These are phyloP conservation scores for Vultur gryphus DNA, from an alignment of 2,797 vertebrate genomes.

Conservation along the genomic window DNA sequence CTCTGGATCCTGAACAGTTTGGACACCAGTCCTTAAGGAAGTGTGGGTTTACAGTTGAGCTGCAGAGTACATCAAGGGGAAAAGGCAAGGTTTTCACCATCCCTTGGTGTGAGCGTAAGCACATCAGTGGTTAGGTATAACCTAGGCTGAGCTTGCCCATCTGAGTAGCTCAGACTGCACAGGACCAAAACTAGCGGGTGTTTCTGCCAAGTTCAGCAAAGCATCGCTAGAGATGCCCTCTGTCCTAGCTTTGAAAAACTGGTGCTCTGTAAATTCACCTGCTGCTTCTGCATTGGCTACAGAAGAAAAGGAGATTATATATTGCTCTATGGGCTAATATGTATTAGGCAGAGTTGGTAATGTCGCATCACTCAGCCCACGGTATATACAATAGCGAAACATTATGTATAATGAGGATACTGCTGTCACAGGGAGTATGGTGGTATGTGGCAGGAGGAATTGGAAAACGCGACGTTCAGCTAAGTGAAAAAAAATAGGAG, in stretches of 20 bases:
- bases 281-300: background rate
- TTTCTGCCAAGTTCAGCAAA: background rate
- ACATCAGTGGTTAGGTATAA: background rate
- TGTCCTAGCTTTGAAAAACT: background rate
- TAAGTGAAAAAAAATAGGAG: background rate
- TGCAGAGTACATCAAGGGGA: background rate
- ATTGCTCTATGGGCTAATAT: background rate
- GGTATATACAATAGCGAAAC: background rate
- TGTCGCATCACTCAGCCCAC: background rate
- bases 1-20: background rate
- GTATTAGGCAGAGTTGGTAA: background rate
- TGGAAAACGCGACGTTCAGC: background rate
- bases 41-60: background rate
- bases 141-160: background rate
- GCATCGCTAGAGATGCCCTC: background rate
- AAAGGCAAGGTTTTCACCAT: background rate
- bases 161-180: background rate
- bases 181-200: background rate
- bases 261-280: background rate
- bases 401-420: background rate
- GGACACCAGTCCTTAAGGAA: background rate
- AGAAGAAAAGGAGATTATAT: background rate
- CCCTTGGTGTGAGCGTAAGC: background rate
- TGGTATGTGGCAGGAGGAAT: background rate
- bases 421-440: background rate